phyloP scores from a whole-genome alignment of 2,113 vertebrate genomes.

The Anhinga rufa region DNA sequence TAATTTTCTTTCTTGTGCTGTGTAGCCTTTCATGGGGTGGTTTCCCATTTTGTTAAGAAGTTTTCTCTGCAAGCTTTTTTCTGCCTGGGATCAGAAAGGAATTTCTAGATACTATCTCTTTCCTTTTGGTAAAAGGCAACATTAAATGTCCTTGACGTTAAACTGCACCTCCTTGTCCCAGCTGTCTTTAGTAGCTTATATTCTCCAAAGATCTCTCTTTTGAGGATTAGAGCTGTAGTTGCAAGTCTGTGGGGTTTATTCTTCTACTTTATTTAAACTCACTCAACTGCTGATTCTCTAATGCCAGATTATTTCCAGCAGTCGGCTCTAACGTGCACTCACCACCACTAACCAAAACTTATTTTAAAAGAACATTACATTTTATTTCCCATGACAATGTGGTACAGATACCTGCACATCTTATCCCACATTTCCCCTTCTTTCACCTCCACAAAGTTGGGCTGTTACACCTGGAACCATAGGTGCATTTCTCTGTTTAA shows the following conservation, averaged over 20 bases:
- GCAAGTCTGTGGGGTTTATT: neutral
- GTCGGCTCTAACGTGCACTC: rapidly evolving
- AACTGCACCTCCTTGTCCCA: neutral
- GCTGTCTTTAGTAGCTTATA: neutral
- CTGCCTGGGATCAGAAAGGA: neutral
- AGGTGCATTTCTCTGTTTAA: neutral
- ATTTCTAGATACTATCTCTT: neutral
- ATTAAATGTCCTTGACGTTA: neutral
- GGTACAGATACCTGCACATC: rapidly evolving
- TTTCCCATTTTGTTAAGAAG: neutral
- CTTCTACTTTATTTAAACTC: neutral
- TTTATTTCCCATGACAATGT: rapidly evolving
- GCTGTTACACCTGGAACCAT: neutral
- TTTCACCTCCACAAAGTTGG: rapidly evolving
- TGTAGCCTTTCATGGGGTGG: neutral
- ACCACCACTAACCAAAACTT: no score
- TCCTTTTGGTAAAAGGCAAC: neutral
- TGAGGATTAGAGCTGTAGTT: neutral
- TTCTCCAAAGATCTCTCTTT: neutral
- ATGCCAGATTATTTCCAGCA: neutral
- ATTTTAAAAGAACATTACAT: rapidly evolving
- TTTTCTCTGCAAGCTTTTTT: neutral
- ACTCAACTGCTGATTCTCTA: neutral
- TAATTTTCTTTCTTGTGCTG: neutral
- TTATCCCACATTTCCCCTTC: neutral